Evolutionary conservation across 2,888 invertebrate species (phyloP).

Genomic region (Mimas tiliae): DNA sequence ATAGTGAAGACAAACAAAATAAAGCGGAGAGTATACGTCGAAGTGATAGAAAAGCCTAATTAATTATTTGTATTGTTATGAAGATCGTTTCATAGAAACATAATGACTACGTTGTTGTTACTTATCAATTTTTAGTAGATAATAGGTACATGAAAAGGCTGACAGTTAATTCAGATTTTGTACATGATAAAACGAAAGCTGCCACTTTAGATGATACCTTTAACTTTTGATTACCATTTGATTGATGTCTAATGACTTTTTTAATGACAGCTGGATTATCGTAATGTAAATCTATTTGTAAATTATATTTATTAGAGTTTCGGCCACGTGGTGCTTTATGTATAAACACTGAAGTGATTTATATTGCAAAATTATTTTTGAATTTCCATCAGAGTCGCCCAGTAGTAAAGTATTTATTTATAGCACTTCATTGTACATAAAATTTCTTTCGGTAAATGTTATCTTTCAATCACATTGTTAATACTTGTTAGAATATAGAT

Average conservation of each 20-base stretch:
- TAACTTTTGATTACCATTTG: conserved; percentile 23
- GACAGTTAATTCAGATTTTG: conserved; percentile 75
- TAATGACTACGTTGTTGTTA: conserved; percentile 75
- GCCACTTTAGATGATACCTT: conserved; percentile 49
- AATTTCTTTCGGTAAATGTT: conserved; percentile 15
- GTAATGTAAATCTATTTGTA: conserved; percentile 35
- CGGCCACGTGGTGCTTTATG: conserved; percentile 12
- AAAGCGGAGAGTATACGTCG: conserved; percentile 78
- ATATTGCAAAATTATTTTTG: conserved; percentile 8
- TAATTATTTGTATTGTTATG: conserved; percentile 76
- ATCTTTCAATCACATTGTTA: conserved; percentile 62
- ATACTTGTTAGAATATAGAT: conserved; percentile 72
- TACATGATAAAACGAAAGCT: conserved; percentile 55
- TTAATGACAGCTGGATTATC: conserved; percentile 14
- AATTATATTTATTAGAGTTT: conserved; percentile 28
- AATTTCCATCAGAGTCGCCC: neutral
- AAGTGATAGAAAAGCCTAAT: conserved; percentile 82
- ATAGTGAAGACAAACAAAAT: conserved; percentile 51
- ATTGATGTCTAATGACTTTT: conserved; percentile 18
- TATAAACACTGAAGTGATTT: conserved; percentile 11
- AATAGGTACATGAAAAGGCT: conserved; percentile 81
- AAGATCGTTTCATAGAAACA: conserved; percentile 82
- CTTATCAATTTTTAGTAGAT: conserved; percentile 78
- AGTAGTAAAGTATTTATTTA: conserved; percentile 13
- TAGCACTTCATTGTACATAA: conserved; percentile 14